Base-by-base conservation (phyloP, 2,113 vertebrate genomes). In the Sander vitreus region DNA sequence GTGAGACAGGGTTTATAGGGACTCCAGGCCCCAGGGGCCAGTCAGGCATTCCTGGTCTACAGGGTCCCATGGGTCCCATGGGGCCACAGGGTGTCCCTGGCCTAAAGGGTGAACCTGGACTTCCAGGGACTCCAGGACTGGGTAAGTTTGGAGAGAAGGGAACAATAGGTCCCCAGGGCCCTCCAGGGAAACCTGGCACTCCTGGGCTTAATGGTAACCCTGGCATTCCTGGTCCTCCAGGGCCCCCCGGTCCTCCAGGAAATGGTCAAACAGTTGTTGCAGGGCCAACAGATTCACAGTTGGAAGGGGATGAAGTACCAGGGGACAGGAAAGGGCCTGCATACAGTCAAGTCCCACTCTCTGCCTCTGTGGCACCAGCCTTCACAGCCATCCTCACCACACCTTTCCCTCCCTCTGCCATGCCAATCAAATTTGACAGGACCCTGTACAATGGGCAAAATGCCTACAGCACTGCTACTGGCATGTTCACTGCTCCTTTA, bases 381-480 rank as follows among this genome's bases (percentile, higher is more conserved):
- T 99, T 99, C 92, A 99, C 98, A 0, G 98, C 98, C 4, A 97
- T 99, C 90, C 96, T 99, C 80, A 96, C 96, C 60, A 98, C 96
- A 0, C 97, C 98, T 3, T 99, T 99, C 80, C 98, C 98, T 0
- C 97, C 97, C 0, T 99, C 98, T 0, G 97, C 96, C 64, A 97
- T 97, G 96, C 98, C 98, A 0, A 97, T 99, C 55, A 97, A 97
- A 90, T 99, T 99, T 57, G 98, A 99, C 93, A 96, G 97, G 95
- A 99, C 97, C 86, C 96, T 99, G 80, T 99, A 99, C 73, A 99
- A 99, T 0, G 97, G 98, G 88, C 98, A 98, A 91, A 98, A 98
- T 0, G 96, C 97, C 91, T 99, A 99, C 94, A 98, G 97, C 91
- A 91, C 98, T 0, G 93, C 95, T 64, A 99, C 97, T 0, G 98